A percentile compares a stretch with the other conserved stretches of the same genome.
These are phyloP conservation scores for Meghimatium bilineatum DNA, from an alignment of 2,888 invertebrate species.

Conservation along the genomic window DNA sequence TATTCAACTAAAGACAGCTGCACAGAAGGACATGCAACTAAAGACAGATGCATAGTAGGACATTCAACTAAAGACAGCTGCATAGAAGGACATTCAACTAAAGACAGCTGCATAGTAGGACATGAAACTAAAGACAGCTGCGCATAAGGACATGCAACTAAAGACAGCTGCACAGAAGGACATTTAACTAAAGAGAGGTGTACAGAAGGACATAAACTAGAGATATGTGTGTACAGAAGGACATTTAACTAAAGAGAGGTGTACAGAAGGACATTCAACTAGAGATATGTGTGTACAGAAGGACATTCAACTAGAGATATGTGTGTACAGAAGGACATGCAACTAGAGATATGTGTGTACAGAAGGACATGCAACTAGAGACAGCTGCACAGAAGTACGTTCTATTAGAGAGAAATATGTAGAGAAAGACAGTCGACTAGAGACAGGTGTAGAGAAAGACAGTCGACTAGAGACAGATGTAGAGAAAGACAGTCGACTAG, in stretches of 20 bases:
- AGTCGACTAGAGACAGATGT: neutral
- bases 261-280: neutral
- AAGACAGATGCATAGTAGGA: neutral
- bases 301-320: neutral
- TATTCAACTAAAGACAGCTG: neutral
- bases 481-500: neutral
- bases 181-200: neutral
- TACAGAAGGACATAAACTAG: conserved; percentile 8
- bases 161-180: neutral
- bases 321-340: too few relatives aligned
- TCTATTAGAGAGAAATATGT: too few relatives aligned
- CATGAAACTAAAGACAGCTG: neutral
- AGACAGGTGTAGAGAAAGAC: neutral
- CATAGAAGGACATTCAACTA: neutral
- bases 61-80: neutral
- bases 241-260: too few relatives aligned
- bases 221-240: too few relatives aligned
- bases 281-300: neutral
- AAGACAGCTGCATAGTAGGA: neutral
- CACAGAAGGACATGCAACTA: neutral
- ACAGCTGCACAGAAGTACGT: neutral
- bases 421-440: neutral
- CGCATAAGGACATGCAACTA: conserved; percentile 23
- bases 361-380: neutral
- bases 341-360: neutral